Base-by-base conservation (phyloP, 2,797 vertebrate genomes). In the Chloroceryle inda region DNA sequence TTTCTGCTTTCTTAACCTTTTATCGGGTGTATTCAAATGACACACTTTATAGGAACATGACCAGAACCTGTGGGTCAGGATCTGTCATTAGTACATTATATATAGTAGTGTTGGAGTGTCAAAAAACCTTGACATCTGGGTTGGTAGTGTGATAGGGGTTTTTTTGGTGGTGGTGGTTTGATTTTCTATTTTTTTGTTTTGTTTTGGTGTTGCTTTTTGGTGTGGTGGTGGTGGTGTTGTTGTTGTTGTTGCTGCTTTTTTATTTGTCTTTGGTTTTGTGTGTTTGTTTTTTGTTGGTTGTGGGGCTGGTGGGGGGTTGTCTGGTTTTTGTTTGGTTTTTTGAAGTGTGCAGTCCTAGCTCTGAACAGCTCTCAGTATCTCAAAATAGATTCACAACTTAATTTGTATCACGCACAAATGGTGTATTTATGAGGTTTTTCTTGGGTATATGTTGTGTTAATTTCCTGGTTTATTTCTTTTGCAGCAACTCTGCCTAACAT, bases 401-500 rank as follows among this genome's bases (percentile, higher is more conserved):
- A 44, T 74, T 69, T 68, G 24, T 58, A 64, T 35, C 20, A 10
- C 31, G 14, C 9, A 40, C 11, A 68, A 9, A 75, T 37, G 37
- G 13, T 61, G 9, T 49, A 6, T 47, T 11, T 78, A 23, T 66
- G 13, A 15, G 21, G 58, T 56, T 73, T 71, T 71, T 40, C 18
- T 82, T 59, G 12, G 2, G 0, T 81, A 10, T 62, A 20, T 5
- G 3, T 11, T 37, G 17, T 45, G 5, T 55, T 40, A 72, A 38
- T 45, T 47, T 78, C 6, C 10, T 52, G 0, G 0, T 94, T 52
- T 63, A 20, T 97, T 96, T 83, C 55, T 95, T 96, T 96, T 98
- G 8, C 96, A 99, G 99, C 99, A 99, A 99, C 99, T 99, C 92
- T 99, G 99, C 97, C 98, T 99, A 76, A 99, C 99, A 2, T 98